A percentile compares a stretch with the other conserved stretches of the same genome.
Evolutionary conservation across 2,888 invertebrate species (phyloP).

Genomic region (Drosophila anceps): DNA sequence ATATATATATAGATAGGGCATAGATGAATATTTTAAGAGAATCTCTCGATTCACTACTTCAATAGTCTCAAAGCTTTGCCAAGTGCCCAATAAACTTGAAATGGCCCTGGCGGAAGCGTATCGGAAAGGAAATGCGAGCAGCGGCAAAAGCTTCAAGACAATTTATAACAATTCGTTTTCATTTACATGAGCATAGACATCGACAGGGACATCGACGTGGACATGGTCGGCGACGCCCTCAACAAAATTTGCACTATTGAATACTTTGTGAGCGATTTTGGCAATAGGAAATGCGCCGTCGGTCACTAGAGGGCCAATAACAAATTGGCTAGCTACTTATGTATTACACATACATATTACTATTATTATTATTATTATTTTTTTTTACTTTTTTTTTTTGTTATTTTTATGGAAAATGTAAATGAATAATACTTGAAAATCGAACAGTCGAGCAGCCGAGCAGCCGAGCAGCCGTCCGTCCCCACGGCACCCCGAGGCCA

Average conservation of each 20-base stretch:
- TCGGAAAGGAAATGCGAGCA: constrained; percentile 8
- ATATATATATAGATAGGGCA: no score
- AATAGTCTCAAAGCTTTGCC: not conserved
- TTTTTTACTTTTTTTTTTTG: not conserved
- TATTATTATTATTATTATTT: constrained; percentile 21
- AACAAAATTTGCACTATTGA: constrained; percentile 65
- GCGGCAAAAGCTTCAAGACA: constrained; percentile 57
- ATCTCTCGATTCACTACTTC: no score
- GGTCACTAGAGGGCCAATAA: constrained; percentile 43
- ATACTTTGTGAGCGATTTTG: constrained; percentile 69
- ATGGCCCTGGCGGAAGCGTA: constrained; percentile 1
- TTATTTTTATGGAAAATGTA: constrained; percentile 65
- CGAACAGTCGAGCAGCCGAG: no score
- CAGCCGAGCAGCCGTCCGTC: not conserved
- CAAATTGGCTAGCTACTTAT: constrained; percentile 53
- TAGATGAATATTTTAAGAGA: no score
- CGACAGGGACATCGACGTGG: constrained; percentile 4
- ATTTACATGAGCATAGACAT: constrained; percentile 58
- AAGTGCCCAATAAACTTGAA: not conserved
- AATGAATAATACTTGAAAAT: constrained; percentile 65
- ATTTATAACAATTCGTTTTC: constrained; percentile 75
- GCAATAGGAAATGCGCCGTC: constrained; percentile 62
- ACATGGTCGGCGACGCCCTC: constrained; percentile 6
- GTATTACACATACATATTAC: constrained; percentile 38
- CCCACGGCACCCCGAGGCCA: constrained; percentile 17